A percentile compares a stretch with the other conserved stretches of the same genome.
Evolutionary conservation across 2,888 invertebrate genomes (phyloP).

Genomic region (Xestoiulus laeticollis): DNA sequence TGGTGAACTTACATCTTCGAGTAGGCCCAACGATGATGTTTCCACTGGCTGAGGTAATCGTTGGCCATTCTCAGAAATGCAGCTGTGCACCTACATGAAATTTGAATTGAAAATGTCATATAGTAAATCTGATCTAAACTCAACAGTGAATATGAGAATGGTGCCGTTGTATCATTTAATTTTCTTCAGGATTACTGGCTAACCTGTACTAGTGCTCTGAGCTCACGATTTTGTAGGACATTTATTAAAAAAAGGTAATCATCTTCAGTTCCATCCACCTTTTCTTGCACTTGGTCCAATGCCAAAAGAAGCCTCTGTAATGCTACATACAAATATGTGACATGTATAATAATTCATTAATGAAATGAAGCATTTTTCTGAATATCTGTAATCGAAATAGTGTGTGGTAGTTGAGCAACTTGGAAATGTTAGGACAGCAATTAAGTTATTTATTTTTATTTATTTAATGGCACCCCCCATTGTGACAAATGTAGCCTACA

Average conservation of each 20-base stretch:
- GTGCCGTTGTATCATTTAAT: no score
- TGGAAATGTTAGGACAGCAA: no score
- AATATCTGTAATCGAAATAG: no score
- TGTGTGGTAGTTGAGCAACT: no score
- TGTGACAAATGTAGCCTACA: no score
- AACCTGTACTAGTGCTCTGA: slow-evolving; percentile 84
- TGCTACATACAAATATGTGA: slow-evolving; percentile 67
- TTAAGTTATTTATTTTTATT: no score
- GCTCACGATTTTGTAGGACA: slow-evolving; percentile 83
- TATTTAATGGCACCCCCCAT: no score
- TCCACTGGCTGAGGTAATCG: slow-evolving; percentile 55
- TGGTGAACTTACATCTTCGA: slow-evolving; percentile 56
- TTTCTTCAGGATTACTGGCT: slow-evolving; percentile 19
- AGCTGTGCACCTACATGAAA: slow-evolving; percentile 74
- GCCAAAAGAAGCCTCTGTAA: slow-evolving; percentile 81
- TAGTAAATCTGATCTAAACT: neutral
- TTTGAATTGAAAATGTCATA: neutral
- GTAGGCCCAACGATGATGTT: slow-evolving; percentile 54
- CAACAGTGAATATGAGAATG: no score
- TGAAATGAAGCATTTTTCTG: no score
- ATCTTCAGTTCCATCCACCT: slow-evolving; percentile 76
- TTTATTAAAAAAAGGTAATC: slow-evolving; percentile 86
- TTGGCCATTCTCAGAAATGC: slow-evolving; percentile 57
- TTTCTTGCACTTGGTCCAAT: slow-evolving; percentile 80
- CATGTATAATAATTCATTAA: no score